Evolutionary conservation across 2,797 vertebrate species (phyloP).

Genomic region (Knipowitschia caucasica): DNA sequence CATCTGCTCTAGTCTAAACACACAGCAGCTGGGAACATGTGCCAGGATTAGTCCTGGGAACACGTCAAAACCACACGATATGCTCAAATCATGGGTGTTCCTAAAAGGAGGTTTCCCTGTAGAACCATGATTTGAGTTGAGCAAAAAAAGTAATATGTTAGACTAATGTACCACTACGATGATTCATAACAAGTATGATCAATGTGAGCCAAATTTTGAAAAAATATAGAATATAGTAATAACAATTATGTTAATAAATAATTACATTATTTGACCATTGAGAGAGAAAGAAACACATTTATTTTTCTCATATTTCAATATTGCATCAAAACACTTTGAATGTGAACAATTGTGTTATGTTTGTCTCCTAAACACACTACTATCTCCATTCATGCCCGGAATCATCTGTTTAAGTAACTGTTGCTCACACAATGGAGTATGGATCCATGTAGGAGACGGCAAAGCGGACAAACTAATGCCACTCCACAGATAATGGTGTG

Average conservation of each 20-base stretch:
- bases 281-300: not conserved
- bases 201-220: too few species aligned
- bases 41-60: conserved; percentile 32
- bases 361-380: conserved; percentile 64
- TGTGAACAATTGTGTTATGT: conserved; percentile 39
- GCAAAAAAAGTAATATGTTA: not conserved
- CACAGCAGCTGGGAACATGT: conserved; percentile 37
- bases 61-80: conserved; percentile 10
- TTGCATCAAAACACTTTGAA: not conserved
- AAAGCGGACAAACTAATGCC: conserved; percentile 68
- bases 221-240: too few species aligned
- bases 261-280: too few species aligned
- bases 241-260: too few species aligned
- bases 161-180: not conserved
- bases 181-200: too few species aligned
- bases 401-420: conserved; percentile 73
- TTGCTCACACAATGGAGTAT: conserved; percentile 58
- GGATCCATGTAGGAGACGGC: conserved; percentile 65
- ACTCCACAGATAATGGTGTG: conserved; percentile 69
- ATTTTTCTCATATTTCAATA: not conserved
- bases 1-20: conserved; percentile 42
- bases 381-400: conserved; percentile 48
- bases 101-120: not conserved
- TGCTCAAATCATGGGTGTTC: not conserved
- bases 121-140: not conserved